Evolutionary conservation across 2,888 invertebrate genomes (phyloP).

Genomic region (Thalpophila matura): DNA sequence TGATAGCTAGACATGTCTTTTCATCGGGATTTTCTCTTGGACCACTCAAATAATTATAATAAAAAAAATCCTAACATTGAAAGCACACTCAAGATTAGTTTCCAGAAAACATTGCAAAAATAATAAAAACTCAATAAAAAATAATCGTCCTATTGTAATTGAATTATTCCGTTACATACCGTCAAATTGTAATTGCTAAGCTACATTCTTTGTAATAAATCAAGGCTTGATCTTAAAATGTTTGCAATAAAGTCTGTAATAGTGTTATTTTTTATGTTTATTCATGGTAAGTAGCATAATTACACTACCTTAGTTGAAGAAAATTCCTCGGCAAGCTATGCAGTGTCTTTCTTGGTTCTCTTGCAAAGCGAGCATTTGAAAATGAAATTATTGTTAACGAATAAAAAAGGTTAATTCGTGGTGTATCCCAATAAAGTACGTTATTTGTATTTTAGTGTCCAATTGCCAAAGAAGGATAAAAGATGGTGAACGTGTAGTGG

Average conservation of each 20-base stretch:
- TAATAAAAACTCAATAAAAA: constrained; percentile 15
- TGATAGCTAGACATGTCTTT: no score
- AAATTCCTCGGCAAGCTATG: not conserved
- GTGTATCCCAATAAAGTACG: not conserved
- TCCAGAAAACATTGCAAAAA: constrained; percentile 1
- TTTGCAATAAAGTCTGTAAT: constrained; percentile 13
- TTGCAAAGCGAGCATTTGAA: not conserved
- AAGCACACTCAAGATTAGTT: not conserved
- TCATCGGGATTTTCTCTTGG: no score
- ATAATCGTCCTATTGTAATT: constrained; percentile 18
- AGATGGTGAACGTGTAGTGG: constrained; percentile 19
- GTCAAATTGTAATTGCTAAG: constrained; percentile 26
- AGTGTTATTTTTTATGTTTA: constrained; percentile 27
- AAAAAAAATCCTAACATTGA: not conserved
- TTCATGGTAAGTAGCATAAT: constrained; percentile 33
- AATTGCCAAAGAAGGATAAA: constrained; percentile 48
- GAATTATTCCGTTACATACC: constrained; percentile 31
- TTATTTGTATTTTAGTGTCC: constrained; percentile 28
- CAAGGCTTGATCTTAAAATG: constrained; percentile 34
- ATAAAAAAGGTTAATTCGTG: no score
- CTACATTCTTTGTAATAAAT: constrained; percentile 1
- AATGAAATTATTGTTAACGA: not conserved
- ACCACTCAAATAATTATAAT: not conserved
- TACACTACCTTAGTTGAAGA: not conserved
- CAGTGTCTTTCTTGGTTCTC: not conserved